Base-by-base conservation (phyloP, 1,140 invertebrate genomes). In the Stegodyphus dumicola region DNA sequence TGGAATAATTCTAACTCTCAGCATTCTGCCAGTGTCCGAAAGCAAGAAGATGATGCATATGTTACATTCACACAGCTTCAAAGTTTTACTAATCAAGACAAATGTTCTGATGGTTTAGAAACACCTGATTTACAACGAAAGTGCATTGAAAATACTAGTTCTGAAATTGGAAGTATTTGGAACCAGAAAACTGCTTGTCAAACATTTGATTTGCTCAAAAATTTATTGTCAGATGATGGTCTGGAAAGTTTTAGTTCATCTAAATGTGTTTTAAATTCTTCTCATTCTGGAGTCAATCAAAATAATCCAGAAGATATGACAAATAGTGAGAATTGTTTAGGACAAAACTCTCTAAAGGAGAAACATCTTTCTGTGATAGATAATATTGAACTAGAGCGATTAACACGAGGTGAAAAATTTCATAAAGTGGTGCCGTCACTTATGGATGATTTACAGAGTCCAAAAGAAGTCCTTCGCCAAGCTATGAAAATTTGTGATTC, bases 341-440 rank as follows among this genome's bases (percentile, higher is more conserved):
- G 69, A 17, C 70, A 75, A 9, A 65, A 83, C 10, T 18, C 51
- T 53, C 13, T 74, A 7, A 74, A 33, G n/a, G 81, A 76, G 10
- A 75, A 56, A 73, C 81, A 67, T 48, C 70, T 71, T 65, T 15
- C 84, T 85, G 84, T 85, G 84, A 85, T 85, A 85, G 84, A 85
- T 65, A 84, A 84, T 48, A 74, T 74, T 75, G 79, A 75, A 75
- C 10, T 84, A n/a, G 84, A 85, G 33, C 52, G 15, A 60, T 48
- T 71, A 17, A 18, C 52, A 48, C 66, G 65, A 15, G 18, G 48
- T 51, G 81, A 77, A 56, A 85, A 77, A 70, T 71, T 83, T 54
- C 60, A 66, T 33, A 85, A 69, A 85, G 33, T 53, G 48, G 75
- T 75, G 80, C 64, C 74, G 48, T 77, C 84, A 52, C 48, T 85